phyloP scores from a whole-genome alignment of 2,888 invertebrate species.

The Andrena minutula region DNA sequence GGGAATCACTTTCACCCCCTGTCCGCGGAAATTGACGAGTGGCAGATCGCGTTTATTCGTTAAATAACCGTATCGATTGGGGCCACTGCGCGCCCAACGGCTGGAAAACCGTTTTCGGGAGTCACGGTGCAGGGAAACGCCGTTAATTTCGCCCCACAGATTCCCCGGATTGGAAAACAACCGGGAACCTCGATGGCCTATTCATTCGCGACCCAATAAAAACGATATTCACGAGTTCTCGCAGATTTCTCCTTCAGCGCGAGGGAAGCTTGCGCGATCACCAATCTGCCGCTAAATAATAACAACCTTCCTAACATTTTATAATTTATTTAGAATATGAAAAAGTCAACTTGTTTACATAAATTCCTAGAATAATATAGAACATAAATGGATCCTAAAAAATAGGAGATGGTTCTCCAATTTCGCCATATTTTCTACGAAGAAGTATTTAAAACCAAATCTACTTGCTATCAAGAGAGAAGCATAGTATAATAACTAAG shows the following conservation, averaged over 20 bases:
- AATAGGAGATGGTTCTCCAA: too few relatives aligned
- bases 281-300: neutral
- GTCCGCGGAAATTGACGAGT: conserved; percentile 53
- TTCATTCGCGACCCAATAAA: neutral
- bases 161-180: conserved; percentile 25
- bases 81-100: conserved; percentile 14
- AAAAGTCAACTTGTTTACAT: too few relatives aligned
- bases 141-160: conserved; percentile 27
- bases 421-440: too few relatives aligned
- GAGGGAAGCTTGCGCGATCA: neutral
- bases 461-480: too few relatives aligned
- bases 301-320: neutral
- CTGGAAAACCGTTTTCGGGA: conserved; percentile 36
- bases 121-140: neutral
- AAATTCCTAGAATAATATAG: too few relatives aligned
- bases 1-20: conserved; percentile 51
- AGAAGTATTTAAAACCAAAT: too few relatives aligned
- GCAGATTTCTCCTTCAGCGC: neutral
- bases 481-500: too few relatives aligned
- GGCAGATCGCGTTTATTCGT: conserved; percentile 60
- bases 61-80: conserved; percentile 61
- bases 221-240: neutral
- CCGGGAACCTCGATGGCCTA: conserved; percentile 1
- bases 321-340: neutral
- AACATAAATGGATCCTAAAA: too few relatives aligned